Percentiles rank a stretch among this genome's conserved stretches.
These are phyloP conservation scores for Argyresthia goedartella DNA, from an alignment of 2,888 invertebrate genomes.

Conservation along the genomic window DNA sequence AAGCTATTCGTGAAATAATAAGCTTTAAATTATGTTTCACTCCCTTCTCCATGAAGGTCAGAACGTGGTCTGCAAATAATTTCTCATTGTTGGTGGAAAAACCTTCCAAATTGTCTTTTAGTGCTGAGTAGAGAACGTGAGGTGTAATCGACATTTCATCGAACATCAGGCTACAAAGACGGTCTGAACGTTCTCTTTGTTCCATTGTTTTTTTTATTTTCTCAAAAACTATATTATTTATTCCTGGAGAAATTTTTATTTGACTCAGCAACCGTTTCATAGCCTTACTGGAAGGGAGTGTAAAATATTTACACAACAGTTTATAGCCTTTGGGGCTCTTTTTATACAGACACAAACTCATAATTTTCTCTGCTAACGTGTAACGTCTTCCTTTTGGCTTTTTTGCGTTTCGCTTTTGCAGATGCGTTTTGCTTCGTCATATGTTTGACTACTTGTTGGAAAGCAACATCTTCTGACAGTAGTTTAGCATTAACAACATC, in stretches of 20 bases:
- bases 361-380: not conserved
- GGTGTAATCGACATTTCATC: constrained; percentile 14
- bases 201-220: not conserved
- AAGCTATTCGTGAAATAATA: constrained; percentile 18
- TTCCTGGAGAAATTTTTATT: not conserved
- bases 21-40: constrained; percentile 15
- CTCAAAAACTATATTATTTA: not conserved
- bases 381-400: not conserved
- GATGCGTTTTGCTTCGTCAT: not conserved
- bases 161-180: no score
- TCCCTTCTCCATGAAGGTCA: constrained; percentile 20
- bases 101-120: constrained; percentile 11
- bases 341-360: not conserved
- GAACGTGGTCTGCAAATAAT: constrained; percentile 13
- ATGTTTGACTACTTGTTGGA: not conserved
- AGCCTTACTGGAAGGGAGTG: no score
- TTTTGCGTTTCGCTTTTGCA: not conserved
- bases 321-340: no score
- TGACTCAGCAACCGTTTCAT: not conserved
- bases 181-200: not conserved
- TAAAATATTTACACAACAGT: no score
- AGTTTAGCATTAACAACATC: not conserved
- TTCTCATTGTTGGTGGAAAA: constrained; percentile 8
- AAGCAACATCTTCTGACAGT: not conserved
- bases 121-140: constrained; percentile 9